These are phyloP conservation scores for Automeris io DNA, from an alignment of 2,888 invertebrate species.

Conservation along the genomic window DNA sequence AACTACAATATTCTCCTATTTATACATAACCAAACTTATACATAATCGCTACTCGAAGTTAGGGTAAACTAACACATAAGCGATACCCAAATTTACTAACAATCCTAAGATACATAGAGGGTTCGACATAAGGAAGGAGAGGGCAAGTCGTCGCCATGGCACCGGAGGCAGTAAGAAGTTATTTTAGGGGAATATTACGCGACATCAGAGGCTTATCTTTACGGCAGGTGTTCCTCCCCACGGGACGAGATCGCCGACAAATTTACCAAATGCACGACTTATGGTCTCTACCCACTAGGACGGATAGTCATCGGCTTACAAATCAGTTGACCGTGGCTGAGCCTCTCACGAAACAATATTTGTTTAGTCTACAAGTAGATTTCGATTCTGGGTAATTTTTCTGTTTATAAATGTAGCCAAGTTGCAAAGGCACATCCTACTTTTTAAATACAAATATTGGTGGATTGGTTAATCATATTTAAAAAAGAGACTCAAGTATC, in stretches of 20 bases:
- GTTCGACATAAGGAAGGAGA: conserved; percentile 29
- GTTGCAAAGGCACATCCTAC: too few species aligned
- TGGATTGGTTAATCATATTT: too few species aligned
- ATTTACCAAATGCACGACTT: conserved; percentile 71
- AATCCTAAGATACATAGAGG: conserved; percentile 21
- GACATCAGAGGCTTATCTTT: conserved; percentile 74
- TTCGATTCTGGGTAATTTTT: too few species aligned
- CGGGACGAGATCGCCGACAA: conserved; percentile 41
- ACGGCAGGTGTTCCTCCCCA: conserved; percentile 71
- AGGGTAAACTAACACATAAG: not conserved
- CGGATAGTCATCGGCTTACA: conserved; percentile 14
- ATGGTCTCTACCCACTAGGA: conserved; percentile 58
- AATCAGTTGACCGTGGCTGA: too few species aligned
- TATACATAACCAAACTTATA: too few species aligned
- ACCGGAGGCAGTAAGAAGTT: conserved; percentile 75
- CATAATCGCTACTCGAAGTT: too few species aligned
- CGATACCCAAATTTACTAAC: not conserved
- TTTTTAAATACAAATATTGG: too few species aligned
- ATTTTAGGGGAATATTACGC: conserved; percentile 74
- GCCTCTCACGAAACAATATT: too few species aligned
- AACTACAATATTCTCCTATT: too few species aligned
- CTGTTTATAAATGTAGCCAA: too few species aligned
- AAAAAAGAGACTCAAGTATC: too few species aligned
- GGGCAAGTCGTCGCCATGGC: conserved; percentile 58
- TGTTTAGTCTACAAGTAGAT: too few species aligned